These are phyloP conservation scores for Catharus bicknelli DNA, from an alignment of 2,113 vertebrate genomes.

Conservation along the genomic window DNA sequence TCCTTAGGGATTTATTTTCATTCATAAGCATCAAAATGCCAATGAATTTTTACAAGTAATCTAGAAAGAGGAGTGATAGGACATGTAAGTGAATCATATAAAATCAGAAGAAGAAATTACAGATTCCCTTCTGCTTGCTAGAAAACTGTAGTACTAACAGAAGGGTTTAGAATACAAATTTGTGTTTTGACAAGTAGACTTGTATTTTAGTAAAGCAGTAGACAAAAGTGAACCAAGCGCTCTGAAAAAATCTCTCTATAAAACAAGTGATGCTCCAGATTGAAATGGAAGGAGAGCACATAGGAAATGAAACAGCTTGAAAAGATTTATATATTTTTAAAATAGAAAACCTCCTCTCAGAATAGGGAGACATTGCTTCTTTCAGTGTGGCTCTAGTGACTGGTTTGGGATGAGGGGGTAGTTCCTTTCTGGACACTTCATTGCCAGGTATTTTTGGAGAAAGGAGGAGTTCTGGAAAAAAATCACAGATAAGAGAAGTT, in stretches of 20 bases:
- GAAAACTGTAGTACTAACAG: not conserved
- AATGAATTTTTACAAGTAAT: not conserved
- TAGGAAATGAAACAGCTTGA: not conserved
- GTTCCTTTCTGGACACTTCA: not conserved
- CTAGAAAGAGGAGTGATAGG: not conserved
- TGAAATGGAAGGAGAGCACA: not conserved
- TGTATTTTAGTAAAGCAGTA: not conserved
- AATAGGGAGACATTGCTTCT: not conserved
- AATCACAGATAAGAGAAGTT: not conserved
- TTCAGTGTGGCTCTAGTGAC: not conserved
- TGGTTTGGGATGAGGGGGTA: not conserved
- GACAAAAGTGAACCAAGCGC: not conserved
- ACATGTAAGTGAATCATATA: not conserved
- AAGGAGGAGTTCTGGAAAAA: not conserved
- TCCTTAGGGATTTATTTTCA: not conserved
- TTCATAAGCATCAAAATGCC: not conserved
- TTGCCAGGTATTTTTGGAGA: not conserved
- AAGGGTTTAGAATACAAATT: not conserved
- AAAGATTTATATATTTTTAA: not conserved
- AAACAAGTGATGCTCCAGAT: not conserved
- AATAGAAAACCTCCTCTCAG: not conserved
- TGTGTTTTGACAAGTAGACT: not conserved
- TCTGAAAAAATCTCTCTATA: not conserved
- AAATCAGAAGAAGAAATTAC: not conserved
- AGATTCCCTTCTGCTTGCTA: not conserved